A percentile compares a stretch with the other conserved stretches of the same genome.
Evolutionary conservation across 35 echinoderm and acorn worm species (phyloP).

Genomic region (Apostichopus californicus): DNA sequence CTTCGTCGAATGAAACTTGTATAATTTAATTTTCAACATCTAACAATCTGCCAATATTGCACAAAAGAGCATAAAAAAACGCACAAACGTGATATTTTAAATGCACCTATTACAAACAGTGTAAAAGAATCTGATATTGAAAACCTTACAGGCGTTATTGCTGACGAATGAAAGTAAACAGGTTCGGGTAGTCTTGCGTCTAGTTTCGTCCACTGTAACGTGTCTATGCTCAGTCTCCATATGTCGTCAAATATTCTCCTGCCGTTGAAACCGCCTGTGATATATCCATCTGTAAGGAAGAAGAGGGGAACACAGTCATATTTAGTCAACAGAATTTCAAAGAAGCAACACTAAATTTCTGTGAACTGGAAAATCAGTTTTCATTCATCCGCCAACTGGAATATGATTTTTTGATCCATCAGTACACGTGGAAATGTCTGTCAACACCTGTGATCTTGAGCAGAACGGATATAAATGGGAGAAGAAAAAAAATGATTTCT

Average conservation of each 20-base stretch:
- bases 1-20: no score
- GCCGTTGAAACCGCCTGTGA: slow-evolving; percentile 84
- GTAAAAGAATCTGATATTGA: no score
- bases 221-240: slow-evolving; percentile 68
- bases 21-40: background rate
- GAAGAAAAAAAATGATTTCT: no score
- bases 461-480: no score
- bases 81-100: background rate
- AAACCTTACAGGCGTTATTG: slow-evolving; percentile 89
- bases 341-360: no score
- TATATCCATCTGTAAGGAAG: slow-evolving; percentile 79
- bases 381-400: no score
- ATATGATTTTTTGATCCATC: no score
- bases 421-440: no score
- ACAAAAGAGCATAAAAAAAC: background rate
- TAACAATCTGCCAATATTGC: background rate
- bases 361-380: no score
- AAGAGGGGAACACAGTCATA: slow-evolving; percentile 10
- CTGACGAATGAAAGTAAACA: slow-evolving; percentile 91
- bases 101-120: no score
- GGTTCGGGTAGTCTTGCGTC: slow-evolving; percentile 72
- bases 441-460: no score
- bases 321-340: background rate
- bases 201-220: slow-evolving; percentile 80
- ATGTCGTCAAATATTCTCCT: slow-evolving; percentile 83